Conservation (phyloP, 2,888 invertebrate genomes). For the Stenolophus ochropezus region DNA sequence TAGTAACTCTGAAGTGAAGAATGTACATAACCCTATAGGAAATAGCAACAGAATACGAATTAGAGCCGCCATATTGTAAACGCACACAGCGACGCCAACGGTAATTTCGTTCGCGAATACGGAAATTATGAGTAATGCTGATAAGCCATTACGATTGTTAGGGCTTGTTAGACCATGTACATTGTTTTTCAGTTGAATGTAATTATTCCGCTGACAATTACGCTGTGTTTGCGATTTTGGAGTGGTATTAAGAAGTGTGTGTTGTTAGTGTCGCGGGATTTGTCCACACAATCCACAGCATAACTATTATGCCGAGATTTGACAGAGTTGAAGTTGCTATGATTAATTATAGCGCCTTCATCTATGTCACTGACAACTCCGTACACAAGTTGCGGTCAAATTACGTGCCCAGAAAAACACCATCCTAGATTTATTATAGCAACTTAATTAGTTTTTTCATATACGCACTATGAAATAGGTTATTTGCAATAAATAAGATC, state of each 20-base stretch:
- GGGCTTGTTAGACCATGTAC: too few relatives aligned
- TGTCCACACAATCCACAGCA: constrained; percentile 34
- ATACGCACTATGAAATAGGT: not conserved
- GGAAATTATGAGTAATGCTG: too few relatives aligned
- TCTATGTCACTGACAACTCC: constrained; percentile 46
- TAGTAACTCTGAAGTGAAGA: too few relatives aligned
- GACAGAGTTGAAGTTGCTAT: constrained; percentile 45
- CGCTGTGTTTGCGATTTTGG: not conserved
- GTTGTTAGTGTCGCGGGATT: constrained; percentile 29
- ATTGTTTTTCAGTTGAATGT: not conserved
- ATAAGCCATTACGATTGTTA: too few relatives aligned
- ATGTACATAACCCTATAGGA: too few relatives aligned
- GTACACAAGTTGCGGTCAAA: constrained; percentile 14
- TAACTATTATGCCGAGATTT: constrained; percentile 47
- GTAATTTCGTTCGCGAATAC: too few relatives aligned
- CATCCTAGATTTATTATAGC: constrained; percentile 28
- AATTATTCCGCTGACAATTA: not conserved
- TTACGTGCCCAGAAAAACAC: constrained; percentile 50
- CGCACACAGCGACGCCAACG: too few relatives aligned
- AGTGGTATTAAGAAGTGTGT: constrained; percentile 34
- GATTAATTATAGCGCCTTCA: constrained; percentile 47
- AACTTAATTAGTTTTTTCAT: constrained; percentile 51
- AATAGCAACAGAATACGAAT: too few relatives aligned
- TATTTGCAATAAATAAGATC: constrained; percentile 48
- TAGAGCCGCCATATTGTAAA: too few relatives aligned